Percentiles rank a stretch among this genome's conserved stretches.
Conservation (phyloP, 2,113 vertebrate species). For the Pantherophis guttatus region DNA sequence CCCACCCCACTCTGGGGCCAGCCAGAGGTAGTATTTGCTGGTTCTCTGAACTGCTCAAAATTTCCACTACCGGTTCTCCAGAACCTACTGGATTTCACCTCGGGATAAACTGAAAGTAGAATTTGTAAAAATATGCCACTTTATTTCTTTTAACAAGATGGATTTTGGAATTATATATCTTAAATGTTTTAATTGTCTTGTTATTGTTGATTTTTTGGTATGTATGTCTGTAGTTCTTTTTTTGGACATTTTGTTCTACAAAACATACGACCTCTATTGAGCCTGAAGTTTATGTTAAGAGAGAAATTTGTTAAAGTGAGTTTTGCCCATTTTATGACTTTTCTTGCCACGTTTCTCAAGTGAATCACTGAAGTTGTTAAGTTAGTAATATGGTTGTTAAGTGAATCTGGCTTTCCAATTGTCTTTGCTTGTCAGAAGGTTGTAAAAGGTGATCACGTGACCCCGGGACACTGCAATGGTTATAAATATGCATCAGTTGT, state of each 20-base stretch:
- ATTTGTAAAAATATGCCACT: not conserved
- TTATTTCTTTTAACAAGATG: not conserved
- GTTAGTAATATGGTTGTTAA: not conserved
- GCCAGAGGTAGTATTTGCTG: too few species aligned
- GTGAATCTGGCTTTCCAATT: not conserved
- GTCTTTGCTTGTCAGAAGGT: not conserved
- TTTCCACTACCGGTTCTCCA: too few species aligned
- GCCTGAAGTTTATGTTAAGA: not conserved
- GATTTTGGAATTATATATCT: not conserved
- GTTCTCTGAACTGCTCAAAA: too few species aligned
- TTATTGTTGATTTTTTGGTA: not conserved
- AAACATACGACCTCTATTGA: not conserved
- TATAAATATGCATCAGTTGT: not conserved
- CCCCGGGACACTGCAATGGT: not conserved
- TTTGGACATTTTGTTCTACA: not conserved
- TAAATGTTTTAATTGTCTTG: not conserved
- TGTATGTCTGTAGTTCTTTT: not conserved
- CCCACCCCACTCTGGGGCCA: too few species aligned
- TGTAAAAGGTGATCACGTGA: not conserved
- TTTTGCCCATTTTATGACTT: not conserved
- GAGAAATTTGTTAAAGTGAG: not conserved
- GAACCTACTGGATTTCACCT: too few species aligned
- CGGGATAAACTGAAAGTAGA: not conserved
- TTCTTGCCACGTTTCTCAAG: not conserved
- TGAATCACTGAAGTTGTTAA: not conserved